Conservation (phyloP, 1,140 invertebrate species). For the Aethina tumida region DNA sequence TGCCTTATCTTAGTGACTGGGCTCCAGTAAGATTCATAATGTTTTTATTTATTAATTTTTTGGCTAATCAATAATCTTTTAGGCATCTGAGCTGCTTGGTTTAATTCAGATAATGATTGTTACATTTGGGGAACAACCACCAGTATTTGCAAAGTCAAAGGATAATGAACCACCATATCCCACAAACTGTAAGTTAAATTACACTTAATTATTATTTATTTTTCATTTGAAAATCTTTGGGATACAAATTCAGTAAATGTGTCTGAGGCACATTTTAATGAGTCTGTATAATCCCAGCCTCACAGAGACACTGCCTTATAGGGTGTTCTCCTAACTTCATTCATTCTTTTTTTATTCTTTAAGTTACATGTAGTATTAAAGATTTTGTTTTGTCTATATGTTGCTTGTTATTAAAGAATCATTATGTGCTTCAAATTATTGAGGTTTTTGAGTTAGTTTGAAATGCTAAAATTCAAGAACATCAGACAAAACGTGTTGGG, state of each 20-base stretch:
- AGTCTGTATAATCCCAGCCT: no score
- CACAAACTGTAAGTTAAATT: slow-evolving; percentile 38
- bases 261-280: no score
- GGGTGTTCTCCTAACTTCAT: no score
- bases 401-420: no score
- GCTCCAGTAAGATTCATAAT: slow-evolving; percentile 51
- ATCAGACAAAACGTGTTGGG: neutral
- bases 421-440: slow-evolving; percentile 6
- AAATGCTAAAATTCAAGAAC: slow-evolving; percentile 3
- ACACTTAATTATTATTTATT: slow-evolving; percentile 6
- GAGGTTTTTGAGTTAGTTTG: slow-evolving; percentile 4
- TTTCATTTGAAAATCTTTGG: slow-evolving; percentile 1
- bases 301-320: no score
- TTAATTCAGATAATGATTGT: slow-evolving; percentile 87
- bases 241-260: no score
- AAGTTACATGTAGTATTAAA: no score
- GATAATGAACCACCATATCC: slow-evolving; percentile 49
- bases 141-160: slow-evolving; percentile 74
- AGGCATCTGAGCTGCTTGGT: slow-evolving; percentile 67
- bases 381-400: no score
- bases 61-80: slow-evolving; percentile 8
- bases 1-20: slow-evolving; percentile 97
- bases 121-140: slow-evolving; percentile 90
- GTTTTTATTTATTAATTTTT: slow-evolving; percentile 1
- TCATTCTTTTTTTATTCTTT: no score